Percentiles rank a stretch among this genome's conserved stretches.
Conservation (phyloP, 2,888 invertebrate genomes). For the Neoitamus cyanurus region DNA sequence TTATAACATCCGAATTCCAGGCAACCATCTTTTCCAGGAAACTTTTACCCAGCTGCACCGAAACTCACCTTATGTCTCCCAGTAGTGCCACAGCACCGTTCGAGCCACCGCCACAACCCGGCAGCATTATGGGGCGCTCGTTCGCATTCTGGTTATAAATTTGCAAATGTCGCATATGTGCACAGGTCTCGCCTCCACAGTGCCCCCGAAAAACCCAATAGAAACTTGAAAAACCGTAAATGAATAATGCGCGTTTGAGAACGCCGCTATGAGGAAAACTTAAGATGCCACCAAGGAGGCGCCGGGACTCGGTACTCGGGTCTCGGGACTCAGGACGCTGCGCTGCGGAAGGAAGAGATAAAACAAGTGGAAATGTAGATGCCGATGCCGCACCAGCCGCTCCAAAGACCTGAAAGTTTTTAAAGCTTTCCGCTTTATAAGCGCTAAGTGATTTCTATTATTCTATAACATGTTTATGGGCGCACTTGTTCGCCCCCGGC, state of each 20-base stretch:
- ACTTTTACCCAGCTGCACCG: conserved; percentile 44
- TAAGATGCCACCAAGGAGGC: conserved; percentile 15
- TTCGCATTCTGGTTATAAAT: conserved; percentile 49
- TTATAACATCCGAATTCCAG: conserved; percentile 48
- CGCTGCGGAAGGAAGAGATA: conserved; percentile 34
- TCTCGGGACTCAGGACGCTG: neutral
- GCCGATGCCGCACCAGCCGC: neutral
- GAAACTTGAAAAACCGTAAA: conserved; percentile 51
- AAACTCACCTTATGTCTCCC: conserved; percentile 37
- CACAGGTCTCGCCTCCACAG: neutral
- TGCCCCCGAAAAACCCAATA: conserved; percentile 45
- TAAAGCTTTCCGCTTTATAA: conserved; percentile 45
- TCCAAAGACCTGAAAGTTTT: conserved; percentile 45
- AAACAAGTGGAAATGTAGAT: conserved; percentile 30
- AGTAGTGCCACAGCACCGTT: neutral
- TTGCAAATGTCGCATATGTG: conserved; percentile 53
- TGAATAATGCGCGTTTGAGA: conserved; percentile 51
- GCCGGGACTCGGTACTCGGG: neutral
- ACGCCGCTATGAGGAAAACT: conserved; percentile 44
- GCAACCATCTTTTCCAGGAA: conserved; percentile 45
- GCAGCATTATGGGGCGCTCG: neutral
- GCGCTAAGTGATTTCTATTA: conserved; percentile 52
- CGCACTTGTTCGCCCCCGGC: conserved; percentile 23
- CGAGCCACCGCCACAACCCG: neutral
- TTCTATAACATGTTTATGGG: conserved; percentile 49